Evolutionary conservation across 2,888 invertebrate genomes (phyloP).

Genomic region (Ormyrus nitidulus): DNA sequence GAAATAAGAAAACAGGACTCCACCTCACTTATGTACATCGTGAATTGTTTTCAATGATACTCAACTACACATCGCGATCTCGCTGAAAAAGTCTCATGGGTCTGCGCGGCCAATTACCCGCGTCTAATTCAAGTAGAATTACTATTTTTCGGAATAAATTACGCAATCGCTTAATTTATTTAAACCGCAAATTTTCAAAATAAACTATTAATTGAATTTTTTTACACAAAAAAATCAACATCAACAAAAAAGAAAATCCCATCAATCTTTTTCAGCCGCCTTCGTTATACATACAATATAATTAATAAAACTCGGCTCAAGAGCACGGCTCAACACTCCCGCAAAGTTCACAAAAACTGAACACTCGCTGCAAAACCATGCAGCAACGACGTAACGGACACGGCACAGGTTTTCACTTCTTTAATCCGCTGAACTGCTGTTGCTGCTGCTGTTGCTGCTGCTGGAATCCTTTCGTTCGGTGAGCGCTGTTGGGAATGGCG

Average conservation of each 20-base stretch:
- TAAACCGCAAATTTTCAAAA: neutral
- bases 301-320: no score
- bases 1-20: conserved; percentile 39
- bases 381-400: no score
- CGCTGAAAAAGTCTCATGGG: conserved; percentile 15
- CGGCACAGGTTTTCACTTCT: conserved; percentile 26
- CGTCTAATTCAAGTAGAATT: conserved; percentile 5
- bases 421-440: conserved; percentile 31
- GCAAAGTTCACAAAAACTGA: neutral
- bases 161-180: neutral
- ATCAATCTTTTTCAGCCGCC: conserved; percentile 13
- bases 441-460: conserved; percentile 44
- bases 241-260: neutral
- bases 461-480: conserved; percentile 32
- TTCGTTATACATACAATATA: no score
- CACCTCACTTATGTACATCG: conserved; percentile 50
- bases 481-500: conserved; percentile 74
- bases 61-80: conserved; percentile 2
- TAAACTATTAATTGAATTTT: no score
- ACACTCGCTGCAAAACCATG: neutral
- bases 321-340: neutral
- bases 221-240: neutral
- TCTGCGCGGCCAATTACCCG: neutral
- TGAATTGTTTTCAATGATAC: conserved; percentile 23
- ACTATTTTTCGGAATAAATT: neutral